phyloP scores from a whole-genome alignment of 2,888 invertebrate genomes.

The Xestia ashworthii region DNA sequence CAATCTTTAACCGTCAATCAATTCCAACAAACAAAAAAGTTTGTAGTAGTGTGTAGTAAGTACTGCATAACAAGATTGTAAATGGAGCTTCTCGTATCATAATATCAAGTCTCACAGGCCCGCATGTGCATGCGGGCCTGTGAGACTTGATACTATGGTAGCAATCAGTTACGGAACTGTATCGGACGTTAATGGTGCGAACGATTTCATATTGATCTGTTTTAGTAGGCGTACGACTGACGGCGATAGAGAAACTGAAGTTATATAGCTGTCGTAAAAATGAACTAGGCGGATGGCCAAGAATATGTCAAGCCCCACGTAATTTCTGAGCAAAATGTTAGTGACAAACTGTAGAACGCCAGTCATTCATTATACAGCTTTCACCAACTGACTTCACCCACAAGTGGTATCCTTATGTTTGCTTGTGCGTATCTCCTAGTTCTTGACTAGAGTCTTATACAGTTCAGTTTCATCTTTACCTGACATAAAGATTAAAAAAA shows the following conservation, averaged over 20 bases:
- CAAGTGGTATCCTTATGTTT: neutral
- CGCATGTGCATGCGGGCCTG: no score
- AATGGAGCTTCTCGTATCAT: constrained; percentile 30
- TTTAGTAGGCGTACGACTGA: constrained; percentile 14
- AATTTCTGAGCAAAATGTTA: neutral
- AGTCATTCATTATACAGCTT: neutral
- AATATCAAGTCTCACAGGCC: constrained; percentile 35
- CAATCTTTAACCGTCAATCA: constrained; percentile 10
- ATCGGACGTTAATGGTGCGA: constrained; percentile 27
- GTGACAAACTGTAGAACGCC: neutral
- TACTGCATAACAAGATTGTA: constrained; percentile 1
- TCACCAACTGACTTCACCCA: neutral
- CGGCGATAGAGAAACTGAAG: neutral
- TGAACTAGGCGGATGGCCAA: neutral
- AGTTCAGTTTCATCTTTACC: neutral
- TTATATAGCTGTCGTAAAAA: neutral
- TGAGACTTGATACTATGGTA: no score
- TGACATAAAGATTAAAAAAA: neutral
- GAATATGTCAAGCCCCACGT: neutral
- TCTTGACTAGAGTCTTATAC: neutral
- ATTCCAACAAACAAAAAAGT: constrained; percentile 9
- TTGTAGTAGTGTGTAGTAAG: no score
- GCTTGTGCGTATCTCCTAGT: neutral
- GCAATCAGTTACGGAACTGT: constrained; percentile 36
- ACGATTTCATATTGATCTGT: constrained; percentile 35